phyloP scores from a whole-genome alignment of 2,888 invertebrate species.

The Amaurobius ferox region DNA sequence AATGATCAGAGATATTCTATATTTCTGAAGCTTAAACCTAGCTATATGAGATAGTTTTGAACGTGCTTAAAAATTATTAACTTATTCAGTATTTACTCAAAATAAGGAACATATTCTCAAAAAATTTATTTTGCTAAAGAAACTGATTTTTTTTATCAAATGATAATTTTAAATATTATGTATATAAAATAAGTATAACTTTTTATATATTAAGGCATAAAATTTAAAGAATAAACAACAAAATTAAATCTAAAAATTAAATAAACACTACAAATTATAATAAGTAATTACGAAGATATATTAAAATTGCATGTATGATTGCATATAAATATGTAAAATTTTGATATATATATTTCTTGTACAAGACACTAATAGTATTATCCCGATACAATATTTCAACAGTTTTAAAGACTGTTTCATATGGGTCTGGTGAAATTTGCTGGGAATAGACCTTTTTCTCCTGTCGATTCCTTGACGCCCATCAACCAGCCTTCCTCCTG shows the following conservation, averaged over 20 bases:
- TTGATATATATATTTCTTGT: not conserved
- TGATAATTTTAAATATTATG: no score
- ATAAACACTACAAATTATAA: constrained; percentile 16
- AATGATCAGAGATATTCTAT: no score
- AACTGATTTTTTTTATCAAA: no score
- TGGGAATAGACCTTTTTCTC: constrained; percentile 97
- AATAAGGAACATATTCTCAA: no score
- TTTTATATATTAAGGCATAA: no score
- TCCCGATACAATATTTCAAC: not conserved
- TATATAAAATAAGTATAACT: no score
- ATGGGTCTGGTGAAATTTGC: constrained; percentile 90
- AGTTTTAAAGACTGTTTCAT: not conserved
- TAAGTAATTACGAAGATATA: constrained; percentile 3
- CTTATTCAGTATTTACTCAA: no score
- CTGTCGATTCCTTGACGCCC: constrained; percentile 92
- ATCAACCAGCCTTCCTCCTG: constrained; percentile 99
- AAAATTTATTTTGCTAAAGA: no score
- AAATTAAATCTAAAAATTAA: not conserved
- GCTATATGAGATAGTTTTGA: no score
- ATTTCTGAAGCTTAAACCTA: no score
- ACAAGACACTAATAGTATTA: not conserved
- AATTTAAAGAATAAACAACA: not conserved
- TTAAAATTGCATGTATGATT: not conserved
- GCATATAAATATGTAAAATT: not conserved
- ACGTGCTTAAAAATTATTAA: no score